Base-by-base conservation (phyloP, 2,113 vertebrate species). In the Ictalurus punctatus region DNA sequence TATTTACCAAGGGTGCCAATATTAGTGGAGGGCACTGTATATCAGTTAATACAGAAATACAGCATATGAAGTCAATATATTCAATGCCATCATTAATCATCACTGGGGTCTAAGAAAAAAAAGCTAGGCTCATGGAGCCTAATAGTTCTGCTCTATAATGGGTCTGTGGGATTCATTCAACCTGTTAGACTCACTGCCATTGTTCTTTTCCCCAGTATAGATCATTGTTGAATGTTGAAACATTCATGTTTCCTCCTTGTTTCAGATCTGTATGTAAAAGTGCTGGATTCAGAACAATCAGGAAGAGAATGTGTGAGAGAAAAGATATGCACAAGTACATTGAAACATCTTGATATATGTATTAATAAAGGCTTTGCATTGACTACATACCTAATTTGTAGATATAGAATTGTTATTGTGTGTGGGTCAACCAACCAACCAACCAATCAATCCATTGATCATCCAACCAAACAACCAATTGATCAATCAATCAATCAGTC, bases 191-290 rank as follows among this genome's bases (percentile, higher is more conserved):
- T 48, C 73, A 3, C 37, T 83, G 40, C 27, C 27, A 76, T 88
- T 89, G 54, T 89, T 84, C 80, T 87, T 48, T 80, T 80, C 73
- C 90, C 67, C 23, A 89, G 74, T 73, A 87, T 85, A 91, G 81
- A 74, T 40, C 52, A n/a, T n/a, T n/a, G n/a, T n/a, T n/a, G n/a
- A n/a, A n/a, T n/a, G n/a, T n/a, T n/a, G n/a, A n/a, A n/a, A n/a
- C 52, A 67, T 83, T 82, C 40, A 82, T 65, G 54, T 76, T 86
- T 83, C 4, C 84, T 74, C 48, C 58, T 59, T 63, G 13, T 71
- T 71, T 69, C 63, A 81, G 71, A 23, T 81, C 48, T 25, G 14
- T 71, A 61, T 54, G 27, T 27, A 37, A 63, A 52, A 27, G 44
- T 1, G 65, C 40, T 79, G 25, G 14, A 63, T 63, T 79, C 27